A percentile compares a stretch with the other conserved stretches of the same genome.
Evolutionary conservation across 2,113 vertebrate genomes (phyloP).

Genomic region (Chloropsis cyanopogon): DNA sequence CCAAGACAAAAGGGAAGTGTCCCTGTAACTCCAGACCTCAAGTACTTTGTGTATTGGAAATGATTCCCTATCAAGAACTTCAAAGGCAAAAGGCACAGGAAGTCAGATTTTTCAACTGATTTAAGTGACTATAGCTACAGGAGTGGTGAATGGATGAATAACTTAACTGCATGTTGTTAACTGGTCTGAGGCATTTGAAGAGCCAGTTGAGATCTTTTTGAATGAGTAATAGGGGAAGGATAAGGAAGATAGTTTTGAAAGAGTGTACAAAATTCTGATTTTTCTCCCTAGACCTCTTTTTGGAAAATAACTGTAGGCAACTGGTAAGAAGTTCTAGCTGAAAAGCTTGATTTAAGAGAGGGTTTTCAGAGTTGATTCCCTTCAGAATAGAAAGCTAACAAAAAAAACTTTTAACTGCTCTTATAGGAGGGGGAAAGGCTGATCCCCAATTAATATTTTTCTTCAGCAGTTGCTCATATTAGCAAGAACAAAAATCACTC

Average conservation of each 20-base stretch:
- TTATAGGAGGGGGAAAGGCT: not conserved
- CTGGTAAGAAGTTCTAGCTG: not conserved
- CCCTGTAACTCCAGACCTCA: not conserved
- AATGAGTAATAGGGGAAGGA: not conserved
- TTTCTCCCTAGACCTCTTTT: too few species aligned
- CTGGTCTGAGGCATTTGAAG: not conserved
- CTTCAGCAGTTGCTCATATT: not conserved
- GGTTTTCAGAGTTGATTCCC: not conserved
- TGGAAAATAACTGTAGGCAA: not conserved
- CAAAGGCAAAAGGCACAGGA: not conserved
- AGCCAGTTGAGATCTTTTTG: not conserved
- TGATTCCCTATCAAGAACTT: not conserved
- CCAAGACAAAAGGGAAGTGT: not conserved
- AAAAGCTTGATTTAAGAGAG: not conserved
- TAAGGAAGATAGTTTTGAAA: not conserved
- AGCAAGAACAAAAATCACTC: not conserved
- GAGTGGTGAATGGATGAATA: not conserved
- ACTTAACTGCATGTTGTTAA: not conserved
- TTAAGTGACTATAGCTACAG: not conserved
- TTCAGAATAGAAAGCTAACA: not conserved
- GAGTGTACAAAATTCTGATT: not conserved
- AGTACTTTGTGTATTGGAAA: not conserved
- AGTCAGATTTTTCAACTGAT: not conserved
- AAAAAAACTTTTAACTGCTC: not conserved
- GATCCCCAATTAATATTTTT: not conserved